Evolutionary conservation across 2,888 invertebrate species (phyloP).

Genomic region (Limnephilus auricula): DNA sequence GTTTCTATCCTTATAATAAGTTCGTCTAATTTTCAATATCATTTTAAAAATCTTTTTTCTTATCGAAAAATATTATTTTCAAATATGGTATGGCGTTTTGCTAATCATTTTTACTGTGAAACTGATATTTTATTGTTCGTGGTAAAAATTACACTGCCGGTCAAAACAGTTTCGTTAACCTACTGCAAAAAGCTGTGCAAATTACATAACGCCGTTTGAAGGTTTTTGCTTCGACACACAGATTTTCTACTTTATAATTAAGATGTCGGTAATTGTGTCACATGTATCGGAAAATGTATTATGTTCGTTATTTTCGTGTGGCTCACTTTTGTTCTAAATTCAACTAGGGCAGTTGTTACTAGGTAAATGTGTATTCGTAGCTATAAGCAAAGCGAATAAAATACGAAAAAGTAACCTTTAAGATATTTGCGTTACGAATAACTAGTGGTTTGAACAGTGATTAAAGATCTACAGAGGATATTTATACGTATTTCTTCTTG

Average conservation of each 20-base stretch:
- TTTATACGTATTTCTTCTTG: neutral
- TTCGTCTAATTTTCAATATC: too few species aligned
- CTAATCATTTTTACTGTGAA: too few species aligned
- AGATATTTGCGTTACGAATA: neutral
- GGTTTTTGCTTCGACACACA: neutral
- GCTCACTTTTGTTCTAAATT: neutral
- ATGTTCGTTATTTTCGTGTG: neutral
- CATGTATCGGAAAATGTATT: neutral
- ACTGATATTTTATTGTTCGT: too few species aligned
- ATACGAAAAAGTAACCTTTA: neutral
- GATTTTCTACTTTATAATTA: neutral
- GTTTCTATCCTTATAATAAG: too few species aligned
- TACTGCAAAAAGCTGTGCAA: too few species aligned
- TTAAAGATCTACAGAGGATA: neutral
- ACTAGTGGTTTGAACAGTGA: neutral
- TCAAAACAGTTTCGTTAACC: too few species aligned
- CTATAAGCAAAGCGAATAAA: neutral
- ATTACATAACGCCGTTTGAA: too few species aligned
- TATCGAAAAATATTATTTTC: too few species aligned
- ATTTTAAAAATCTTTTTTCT: too few species aligned
- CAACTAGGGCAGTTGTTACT: neutral
- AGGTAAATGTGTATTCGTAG: neutral
- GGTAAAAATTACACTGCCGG: too few species aligned
- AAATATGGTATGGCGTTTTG: too few species aligned
- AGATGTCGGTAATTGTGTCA: neutral